Evolutionary conservation across 1,140 invertebrate species (phyloP).

Genomic region (Scaptomyza montana): DNA sequence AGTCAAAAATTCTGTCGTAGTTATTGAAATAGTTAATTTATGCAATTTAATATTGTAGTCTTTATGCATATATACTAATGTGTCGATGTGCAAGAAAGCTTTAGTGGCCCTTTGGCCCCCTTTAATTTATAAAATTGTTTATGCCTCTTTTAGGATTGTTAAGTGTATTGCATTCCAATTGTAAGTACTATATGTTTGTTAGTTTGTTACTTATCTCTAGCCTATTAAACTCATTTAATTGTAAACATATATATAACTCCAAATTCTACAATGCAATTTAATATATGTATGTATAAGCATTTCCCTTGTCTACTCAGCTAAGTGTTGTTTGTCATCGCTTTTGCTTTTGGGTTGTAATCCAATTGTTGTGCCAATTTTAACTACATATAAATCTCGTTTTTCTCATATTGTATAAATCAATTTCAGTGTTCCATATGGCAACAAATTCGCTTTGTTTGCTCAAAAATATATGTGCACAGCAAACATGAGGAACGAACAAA

Average conservation of each 20-base stretch:
- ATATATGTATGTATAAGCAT: conserved; percentile 23
- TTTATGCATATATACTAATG: conserved; percentile 15
- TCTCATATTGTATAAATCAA: conserved; percentile 58
- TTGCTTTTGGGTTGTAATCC: conserved; percentile 25
- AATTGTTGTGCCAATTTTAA: conserved; percentile 31
- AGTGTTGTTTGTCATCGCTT: conserved; percentile 5
- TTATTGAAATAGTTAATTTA: conserved; percentile 63
- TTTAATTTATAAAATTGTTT: conserved; percentile 55
- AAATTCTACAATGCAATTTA: conserved; percentile 34
- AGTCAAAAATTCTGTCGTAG: conserved; percentile 54
- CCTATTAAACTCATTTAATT: conserved; percentile 63
- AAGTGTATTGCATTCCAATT: conserved; percentile 69
- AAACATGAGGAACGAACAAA: conserved; percentile 35
- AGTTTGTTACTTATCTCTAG: conserved; percentile 52
- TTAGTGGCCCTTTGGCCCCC: conserved; percentile 49
- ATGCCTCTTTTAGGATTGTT: conserved; percentile 23
- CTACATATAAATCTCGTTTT: conserved; percentile 31
- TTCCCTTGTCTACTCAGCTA: conserved; percentile 7
- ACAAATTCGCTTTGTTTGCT: conserved; percentile 61
- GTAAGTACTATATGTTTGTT: conserved; percentile 58
- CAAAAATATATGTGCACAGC: conserved; percentile 51
- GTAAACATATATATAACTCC: conserved; percentile 19
- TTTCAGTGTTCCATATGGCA: conserved; percentile 62
- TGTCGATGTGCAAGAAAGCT: conserved; percentile 55
- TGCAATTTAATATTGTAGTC: conserved; percentile 54